These are phyloP conservation scores for Tilapia sparmanii DNA, from an alignment of 2,113 vertebrate species.

Conservation along the genomic window DNA sequence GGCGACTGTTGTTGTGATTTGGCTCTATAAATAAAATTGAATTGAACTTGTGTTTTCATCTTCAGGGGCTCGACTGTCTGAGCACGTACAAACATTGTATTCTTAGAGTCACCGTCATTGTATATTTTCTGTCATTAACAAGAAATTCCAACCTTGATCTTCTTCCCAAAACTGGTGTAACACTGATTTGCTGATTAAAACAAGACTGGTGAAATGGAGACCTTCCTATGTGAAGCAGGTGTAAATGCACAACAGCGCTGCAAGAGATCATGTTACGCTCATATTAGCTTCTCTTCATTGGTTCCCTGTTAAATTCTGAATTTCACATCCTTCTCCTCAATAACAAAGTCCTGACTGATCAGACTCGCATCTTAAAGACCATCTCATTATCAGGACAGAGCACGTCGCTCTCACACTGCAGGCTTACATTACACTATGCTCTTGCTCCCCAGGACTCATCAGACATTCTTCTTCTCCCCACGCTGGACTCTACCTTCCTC, in stretches of 20 bases:
- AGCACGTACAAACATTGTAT: neutral
- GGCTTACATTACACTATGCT: neutral
- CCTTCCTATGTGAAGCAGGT: neutral
- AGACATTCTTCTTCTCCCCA: neutral
- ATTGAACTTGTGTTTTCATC: neutral
- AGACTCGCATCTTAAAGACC: neutral
- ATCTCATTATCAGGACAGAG: neutral
- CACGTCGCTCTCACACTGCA: neutral
- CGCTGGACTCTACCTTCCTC: neutral
- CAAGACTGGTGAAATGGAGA: neutral
- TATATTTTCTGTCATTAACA: neutral
- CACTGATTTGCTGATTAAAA: neutral
- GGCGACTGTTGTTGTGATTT: neutral
- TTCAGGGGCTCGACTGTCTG: neutral
- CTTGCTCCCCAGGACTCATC: neutral
- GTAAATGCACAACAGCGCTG: neutral
- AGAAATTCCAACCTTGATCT: neutral
- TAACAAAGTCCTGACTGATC: neutral
- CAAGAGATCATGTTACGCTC: neutral
- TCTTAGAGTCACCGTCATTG: fast-evolving
- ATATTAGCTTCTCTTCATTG: neutral
- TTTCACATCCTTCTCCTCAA: neutral
- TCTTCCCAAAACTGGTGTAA: neutral
- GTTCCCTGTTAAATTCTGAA: neutral
- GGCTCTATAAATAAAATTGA: neutral